Base-by-base conservation (phyloP, 2,797 vertebrate genomes). In the Ptychobarbus kaznakovi region DNA sequence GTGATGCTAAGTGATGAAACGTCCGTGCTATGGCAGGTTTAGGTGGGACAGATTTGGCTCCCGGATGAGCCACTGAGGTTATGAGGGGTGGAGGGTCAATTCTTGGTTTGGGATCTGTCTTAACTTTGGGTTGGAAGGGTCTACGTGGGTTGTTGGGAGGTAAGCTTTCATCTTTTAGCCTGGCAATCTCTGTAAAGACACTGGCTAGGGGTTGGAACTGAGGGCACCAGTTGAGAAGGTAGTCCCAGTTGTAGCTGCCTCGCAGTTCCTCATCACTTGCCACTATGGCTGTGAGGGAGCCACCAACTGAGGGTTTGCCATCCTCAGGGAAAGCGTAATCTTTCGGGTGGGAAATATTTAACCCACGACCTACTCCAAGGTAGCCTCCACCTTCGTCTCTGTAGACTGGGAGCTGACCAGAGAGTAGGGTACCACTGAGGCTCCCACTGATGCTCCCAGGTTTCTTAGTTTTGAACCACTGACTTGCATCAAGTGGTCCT, bases 201-300 rank as follows among this genome's bases (percentile, higher is more conserved):
- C 97, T 99, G 73, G 98, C 98, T 88, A 99, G 92, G 0, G 98
- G 98, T 91, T 99, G 98, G 94, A 99, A 99, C 94, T 98, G 98
- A 76, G 98, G 98, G 90, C 98, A 99, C 98, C 98, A 99, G 93
- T 99, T 99, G 82, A 99, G 96, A 83, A 99, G 94, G 89, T 99
- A 99, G 93, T 99, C 98, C 98, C 98, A 99, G 94, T 99, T 99
- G 91, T 99, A 99, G 95, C 98, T 99, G 87, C 98, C 98, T 0
- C 98, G 95, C 32, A 99, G 96, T 94, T 99, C 98, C 91, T 99
- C 98, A 0, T 99, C 98, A 0, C 98, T 97, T 74, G 98, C 98
- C 86, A 99, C 98, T 0, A 99, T 99, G 82, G 98, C 98, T 0
- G 98, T 99, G 88, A 99, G 96, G 0, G 98, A 98, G 68, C 98